Evolutionary conservation across 2,113 vertebrate species (phyloP), one percentile per base, ranked within the genome.

Genomic region (Rattus norvegicus): DNA sequence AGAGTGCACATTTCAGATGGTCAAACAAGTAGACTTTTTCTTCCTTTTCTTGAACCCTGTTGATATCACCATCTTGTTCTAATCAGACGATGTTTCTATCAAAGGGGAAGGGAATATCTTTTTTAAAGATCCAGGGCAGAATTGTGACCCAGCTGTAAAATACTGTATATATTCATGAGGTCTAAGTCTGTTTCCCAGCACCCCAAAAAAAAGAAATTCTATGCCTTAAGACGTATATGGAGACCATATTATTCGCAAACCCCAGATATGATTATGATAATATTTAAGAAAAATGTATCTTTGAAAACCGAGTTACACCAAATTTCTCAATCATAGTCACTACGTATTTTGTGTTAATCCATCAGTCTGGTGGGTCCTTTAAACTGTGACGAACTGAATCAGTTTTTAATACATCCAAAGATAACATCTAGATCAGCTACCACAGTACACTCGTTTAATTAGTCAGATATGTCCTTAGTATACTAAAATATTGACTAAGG

Each of bases 311-410:
- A 86, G 65, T 95, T 86, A 84, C 47, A 86, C 85, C 92, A 95
- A 88, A 94, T 91, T 91, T 95, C 91, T 97, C 93, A 65, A 93
- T 96, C 89, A 83, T 88, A 87, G 61, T 97, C 94, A 94, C 90
- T 87, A 96, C 49, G 75, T 91, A 95, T 97, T 97, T 92, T 91
- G 61, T 94, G 83, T 90, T 93, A 96, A 96, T 96, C 93, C 88
- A 97, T 95, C 94, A 96, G 0, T 91, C n/a, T 72, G 75, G 49
- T 92, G 13, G 17, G 91, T 47, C 90, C 49, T 39, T 92, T 63
- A 75, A 95, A 97, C 95, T 84, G 67, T 96, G 87, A 63, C 92
- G 96, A 79, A 73, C 12, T 59, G 69, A 88, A 96, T 95, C 84
- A 88, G 77, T 88, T 96, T 96, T 92, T 96, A 96, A 97, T 90